Base-by-base conservation (phyloP, 2,888 invertebrate genomes). In the Cosmopolites sordidus region DNA sequence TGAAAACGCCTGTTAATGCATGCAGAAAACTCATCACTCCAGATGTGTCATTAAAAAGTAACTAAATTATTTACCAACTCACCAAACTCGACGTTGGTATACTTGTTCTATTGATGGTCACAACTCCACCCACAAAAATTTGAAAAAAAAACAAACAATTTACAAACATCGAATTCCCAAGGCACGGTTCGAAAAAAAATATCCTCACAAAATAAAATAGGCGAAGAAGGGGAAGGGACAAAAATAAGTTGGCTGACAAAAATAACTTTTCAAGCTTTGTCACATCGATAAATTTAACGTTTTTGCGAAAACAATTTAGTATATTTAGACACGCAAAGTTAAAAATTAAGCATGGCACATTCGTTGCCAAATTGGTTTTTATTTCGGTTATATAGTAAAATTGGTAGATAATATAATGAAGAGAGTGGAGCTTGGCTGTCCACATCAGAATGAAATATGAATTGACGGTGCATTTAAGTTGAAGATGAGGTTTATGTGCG, bases 341-440 rank as follows among this genome's bases (percentile, higher is more conserved):
- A 37, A 38, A 22, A 45, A 45, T 45, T 14, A 45, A 45, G 12
- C 22, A 37, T 38, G 38, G 17, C 16, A 6, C 12, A n/a, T 11
- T 17, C 17, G 16, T n/a, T 45, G 45, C 45, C 45, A 45, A 43
- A 45, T 18, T 33, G 33, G n/a, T 33, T 38, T 37, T 45, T 45
- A 38, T 45, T 45, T 45, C 38, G 14, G 18, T 45, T 5, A 22
- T 45, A 38, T 33, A 33, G 33, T 33, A 29, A 43, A 16, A 18
- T 22, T n/a, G 22, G 15, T 3, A 5, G 22, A 8, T 8, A 8
- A 22, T 22, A 22, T 22, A 22, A 22, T 22, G 22, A 8, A 22
- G 22, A 22, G 8, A 22, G 22, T 22, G 22, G 22, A 22, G 22
- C 8, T 22, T 8, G 22, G 8, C 8, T 22, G 22, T 22, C 3